Evolutionary conservation across 2,888 invertebrate genomes (phyloP).

Genomic region (Diachrysia chrysitis): DNA sequence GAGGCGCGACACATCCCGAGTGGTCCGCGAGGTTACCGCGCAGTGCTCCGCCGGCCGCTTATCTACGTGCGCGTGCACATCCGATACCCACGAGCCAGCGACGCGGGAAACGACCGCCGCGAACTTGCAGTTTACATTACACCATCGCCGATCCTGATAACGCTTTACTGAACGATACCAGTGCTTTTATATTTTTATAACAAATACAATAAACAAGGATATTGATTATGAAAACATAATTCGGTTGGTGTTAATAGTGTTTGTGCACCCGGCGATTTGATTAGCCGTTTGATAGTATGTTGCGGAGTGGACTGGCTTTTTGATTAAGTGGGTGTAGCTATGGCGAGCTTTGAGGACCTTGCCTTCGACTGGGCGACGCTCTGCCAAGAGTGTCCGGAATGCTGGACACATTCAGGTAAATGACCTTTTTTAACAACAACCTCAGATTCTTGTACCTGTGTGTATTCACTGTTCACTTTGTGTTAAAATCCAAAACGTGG

Average conservation of each 20-base stretch:
- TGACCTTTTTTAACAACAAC: conserved; percentile 57
- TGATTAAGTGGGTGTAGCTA: conserved; percentile 75
- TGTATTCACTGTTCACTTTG: conserved; percentile 39
- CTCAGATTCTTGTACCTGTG: conserved; percentile 34
- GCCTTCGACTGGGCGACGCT: conserved; percentile 91
- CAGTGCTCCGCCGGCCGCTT: conserved; percentile 84
- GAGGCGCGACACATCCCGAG: conserved; percentile 80
- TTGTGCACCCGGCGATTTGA: conserved; percentile 69
- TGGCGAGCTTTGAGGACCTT: conserved; percentile 91
- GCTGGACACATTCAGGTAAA: conserved; percentile 91
- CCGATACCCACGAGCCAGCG: conserved; percentile 58
- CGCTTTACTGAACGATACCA: conserved; percentile 62
- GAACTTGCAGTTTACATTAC: conserved; percentile 56
- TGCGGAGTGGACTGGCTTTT: conserved; percentile 69
- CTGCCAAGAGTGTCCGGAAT: conserved; percentile 90
- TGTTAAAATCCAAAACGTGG: conserved; percentile 18
- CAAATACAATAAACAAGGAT: conserved; percentile 29
- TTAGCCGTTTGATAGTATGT: conserved; percentile 70
- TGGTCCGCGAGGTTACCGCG: conserved; percentile 74
- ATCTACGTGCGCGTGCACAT: conserved; percentile 78
- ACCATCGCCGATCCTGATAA: conserved; percentile 55
- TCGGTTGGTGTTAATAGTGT: conserved; percentile 73
- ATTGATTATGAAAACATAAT: conserved; percentile 49
- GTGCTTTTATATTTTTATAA: conserved; percentile 45
- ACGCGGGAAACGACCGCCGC: conserved; percentile 67